Evolutionary conservation across 2,797 vertebrate species (phyloP), one percentile per base, ranked within the genome.

Genomic region (Cyclopterus lumpus): DNA sequence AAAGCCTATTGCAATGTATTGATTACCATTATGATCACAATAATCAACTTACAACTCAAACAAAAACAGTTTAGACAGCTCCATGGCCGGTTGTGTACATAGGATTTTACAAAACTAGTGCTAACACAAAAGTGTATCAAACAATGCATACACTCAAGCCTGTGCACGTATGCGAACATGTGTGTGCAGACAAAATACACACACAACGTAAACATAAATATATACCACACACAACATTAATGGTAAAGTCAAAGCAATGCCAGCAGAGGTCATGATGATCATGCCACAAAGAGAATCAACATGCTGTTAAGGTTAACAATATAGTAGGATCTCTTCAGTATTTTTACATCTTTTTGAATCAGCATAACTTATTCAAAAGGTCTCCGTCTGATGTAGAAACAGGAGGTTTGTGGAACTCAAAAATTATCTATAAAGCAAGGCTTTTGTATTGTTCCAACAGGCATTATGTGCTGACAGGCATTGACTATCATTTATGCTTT

Each of bases 381-480:
- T 80, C 30, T 82, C 63, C 49, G 49, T 36, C 53, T 64, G 57
- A 75, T 83, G 20, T 62, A 75, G 55, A 80, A 82, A 79, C 24
- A 82, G 46, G 67, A 86, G 70, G 57, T 79, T 81, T 71, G 69
- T 71, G 20, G 34, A 83, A 61, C 16, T 74, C 20, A 78, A 85
- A 85, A 80, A 75, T 14, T 1, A 54, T 61, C 46, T 46, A 60
- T 74, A 66, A 86, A 89, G 55, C 83, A 91, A 93, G 84, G 85
- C 71, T 44, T 81, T 77, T 87, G 58, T 66, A 73, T 90, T 87
- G 85, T 91, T 94, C 79, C 70, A 90, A 83, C 80, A 93, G 91
- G 84, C 86, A 82, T 79, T 86, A 74, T 65, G 84, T 87, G 77
- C 80, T 83, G 86, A 85, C 84, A 89, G 88, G 81, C 82, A 80